Evolutionary conservation across 2,797 vertebrate species (phyloP).

Genomic region (Eurystomus glaucurus): DNA sequence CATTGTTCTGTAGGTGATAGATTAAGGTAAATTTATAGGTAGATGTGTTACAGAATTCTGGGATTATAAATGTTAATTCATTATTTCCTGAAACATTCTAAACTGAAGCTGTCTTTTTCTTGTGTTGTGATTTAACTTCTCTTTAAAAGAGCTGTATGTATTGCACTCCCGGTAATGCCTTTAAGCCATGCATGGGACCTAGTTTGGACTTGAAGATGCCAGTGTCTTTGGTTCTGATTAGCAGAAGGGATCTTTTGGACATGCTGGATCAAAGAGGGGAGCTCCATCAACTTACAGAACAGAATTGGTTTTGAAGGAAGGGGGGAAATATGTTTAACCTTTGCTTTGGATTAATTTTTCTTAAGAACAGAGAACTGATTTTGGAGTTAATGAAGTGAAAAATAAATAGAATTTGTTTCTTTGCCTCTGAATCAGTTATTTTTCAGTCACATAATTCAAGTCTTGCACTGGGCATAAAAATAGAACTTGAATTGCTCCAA

Average conservation of each 20-base stretch:
- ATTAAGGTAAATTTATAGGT: not conserved
- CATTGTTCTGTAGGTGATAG: not conserved
- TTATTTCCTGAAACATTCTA: not conserved
- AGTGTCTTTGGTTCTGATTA: not conserved
- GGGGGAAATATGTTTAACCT: not conserved
- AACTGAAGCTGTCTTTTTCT: not conserved
- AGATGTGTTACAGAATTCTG: not conserved
- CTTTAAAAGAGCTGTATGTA: not conserved
- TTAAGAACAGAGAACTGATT: not conserved
- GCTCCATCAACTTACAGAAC: not conserved
- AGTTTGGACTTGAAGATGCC: not conserved
- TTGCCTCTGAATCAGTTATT: not conserved
- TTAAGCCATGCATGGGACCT: not conserved
- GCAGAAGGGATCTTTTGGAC: not conserved
- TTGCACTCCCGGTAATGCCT: not conserved
- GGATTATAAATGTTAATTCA: not conserved
- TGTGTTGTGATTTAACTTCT: not conserved
- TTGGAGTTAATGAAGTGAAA: conserved; percentile 13
- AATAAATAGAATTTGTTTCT: not conserved
- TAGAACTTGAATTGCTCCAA: not conserved
- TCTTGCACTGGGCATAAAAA: not conserved
- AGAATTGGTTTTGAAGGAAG: not conserved
- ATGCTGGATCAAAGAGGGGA: not conserved
- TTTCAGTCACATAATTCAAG: not conserved
- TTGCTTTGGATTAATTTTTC: not conserved